Conservation (phyloP, 2,797 vertebrate species). For the Pseudomugil tenellus region DNA sequence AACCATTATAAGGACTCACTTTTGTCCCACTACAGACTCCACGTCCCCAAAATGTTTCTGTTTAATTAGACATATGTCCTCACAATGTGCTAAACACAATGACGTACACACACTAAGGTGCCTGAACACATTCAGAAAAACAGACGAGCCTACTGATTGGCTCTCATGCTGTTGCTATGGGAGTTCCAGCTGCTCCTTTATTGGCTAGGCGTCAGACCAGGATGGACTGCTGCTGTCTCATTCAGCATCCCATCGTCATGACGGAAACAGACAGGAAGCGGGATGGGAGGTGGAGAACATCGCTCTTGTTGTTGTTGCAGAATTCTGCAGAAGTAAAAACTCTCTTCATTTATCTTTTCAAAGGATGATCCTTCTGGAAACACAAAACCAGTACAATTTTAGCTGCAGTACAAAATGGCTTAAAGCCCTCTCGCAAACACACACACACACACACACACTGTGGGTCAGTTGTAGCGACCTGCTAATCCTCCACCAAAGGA, state of each 20-base stretch:
- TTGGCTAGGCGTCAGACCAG: conserved; percentile 60
- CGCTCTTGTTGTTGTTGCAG: conserved; percentile 33
- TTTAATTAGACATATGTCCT: background rate
- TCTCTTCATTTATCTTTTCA: conserved; percentile 10
- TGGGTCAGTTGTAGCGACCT: conserved; percentile 23
- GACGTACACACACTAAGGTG: background rate
- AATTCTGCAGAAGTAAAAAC: conserved; percentile 39
- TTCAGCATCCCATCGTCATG: conserved; percentile 68
- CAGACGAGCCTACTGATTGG: conserved; percentile 71
- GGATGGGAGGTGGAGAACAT: conserved; percentile 23
- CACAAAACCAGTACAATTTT: conserved; percentile 25
- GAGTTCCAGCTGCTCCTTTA: conserved; percentile 56
- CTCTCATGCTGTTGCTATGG: conserved; percentile 82
- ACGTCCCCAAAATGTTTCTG: background rate
- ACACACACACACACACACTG: conserved; percentile 14
- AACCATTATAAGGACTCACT: no score
- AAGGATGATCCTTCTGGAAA: conserved; percentile 48
- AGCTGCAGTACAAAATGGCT: conserved; percentile 44
- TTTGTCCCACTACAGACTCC: background rate
- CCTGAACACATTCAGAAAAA: conserved; percentile 19
- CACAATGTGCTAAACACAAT: conserved; percentile 5
- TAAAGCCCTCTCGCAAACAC: conserved; percentile 25
- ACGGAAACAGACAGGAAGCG: conserved; percentile 80
- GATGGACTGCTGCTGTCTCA: conserved; percentile 42
- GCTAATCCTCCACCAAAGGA: conserved; percentile 60